Conservation (phyloP, 2,797 vertebrate genomes). For the Alfaro cultratus region DNA sequence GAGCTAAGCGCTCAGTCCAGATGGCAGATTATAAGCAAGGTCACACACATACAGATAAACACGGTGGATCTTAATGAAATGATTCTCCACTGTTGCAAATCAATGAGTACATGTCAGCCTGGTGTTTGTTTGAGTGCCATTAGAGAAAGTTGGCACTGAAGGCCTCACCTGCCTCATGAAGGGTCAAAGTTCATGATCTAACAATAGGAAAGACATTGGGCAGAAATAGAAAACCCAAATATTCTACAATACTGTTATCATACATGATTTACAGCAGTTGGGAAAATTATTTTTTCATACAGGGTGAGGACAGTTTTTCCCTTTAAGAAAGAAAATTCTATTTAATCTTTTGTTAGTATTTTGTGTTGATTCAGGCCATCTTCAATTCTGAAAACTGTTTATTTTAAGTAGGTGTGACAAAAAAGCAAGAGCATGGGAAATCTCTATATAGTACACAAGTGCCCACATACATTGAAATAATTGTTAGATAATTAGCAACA, state of each 20-base stretch:
- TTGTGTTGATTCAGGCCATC: not conserved
- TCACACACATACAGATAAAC: constrained; percentile 37
- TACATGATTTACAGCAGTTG: not conserved
- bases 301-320: not conserved
- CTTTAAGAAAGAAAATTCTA: not conserved
- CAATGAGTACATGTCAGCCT: constrained; percentile 8
- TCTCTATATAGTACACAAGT: not conserved
- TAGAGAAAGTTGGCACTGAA: not conserved
- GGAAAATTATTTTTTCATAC: not conserved
- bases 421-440: not conserved
- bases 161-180: not conserved
- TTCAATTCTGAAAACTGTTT: too few relatives aligned
- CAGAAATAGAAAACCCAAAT: not conserved
- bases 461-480: too few relatives aligned
- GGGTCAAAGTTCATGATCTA: not conserved
- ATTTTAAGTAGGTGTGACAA: not conserved
- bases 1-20: constrained; percentile 49
- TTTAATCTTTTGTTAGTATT: not conserved
- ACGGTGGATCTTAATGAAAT: constrained; percentile 28
- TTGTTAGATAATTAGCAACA: too few relatives aligned
- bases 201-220: not conserved
- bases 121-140: not conserved
- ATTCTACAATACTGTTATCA: not conserved
- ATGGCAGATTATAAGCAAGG: constrained; percentile 57
- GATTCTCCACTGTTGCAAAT: constrained; percentile 30